A percentile compares a stretch with the other conserved stretches of the same genome.
phyloP scores from a whole-genome alignment of 2,797 vertebrate genomes.

The Prunella strophiata region DNA sequence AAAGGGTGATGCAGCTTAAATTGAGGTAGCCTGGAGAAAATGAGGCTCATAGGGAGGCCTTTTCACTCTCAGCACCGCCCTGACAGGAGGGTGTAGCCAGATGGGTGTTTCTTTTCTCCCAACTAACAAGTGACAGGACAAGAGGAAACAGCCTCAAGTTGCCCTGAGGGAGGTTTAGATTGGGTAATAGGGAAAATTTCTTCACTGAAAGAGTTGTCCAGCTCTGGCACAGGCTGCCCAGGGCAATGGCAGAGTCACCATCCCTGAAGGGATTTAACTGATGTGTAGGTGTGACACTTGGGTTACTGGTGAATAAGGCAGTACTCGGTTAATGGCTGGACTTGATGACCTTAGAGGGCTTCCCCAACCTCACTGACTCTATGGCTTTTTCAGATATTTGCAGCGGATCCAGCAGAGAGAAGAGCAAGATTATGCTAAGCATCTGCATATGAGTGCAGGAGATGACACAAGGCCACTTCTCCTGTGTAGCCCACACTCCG shows the following conservation, averaged over 20 bases:
- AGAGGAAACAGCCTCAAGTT: background rate
- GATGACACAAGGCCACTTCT: background rate
- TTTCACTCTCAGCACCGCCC: background rate
- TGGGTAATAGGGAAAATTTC: background rate
- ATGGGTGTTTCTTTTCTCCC: background rate
- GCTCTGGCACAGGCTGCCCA: background rate
- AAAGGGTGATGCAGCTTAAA: background rate
- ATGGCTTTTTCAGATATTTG: background rate
- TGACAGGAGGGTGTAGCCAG: background rate
- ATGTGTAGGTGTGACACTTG: background rate
- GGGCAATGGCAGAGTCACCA: background rate
- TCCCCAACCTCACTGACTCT: background rate
- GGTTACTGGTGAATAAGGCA: background rate
- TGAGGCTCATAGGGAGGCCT: background rate
- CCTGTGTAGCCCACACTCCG: accelerated
- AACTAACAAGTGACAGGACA: background rate
- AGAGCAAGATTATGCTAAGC: background rate
- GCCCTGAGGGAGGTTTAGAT: background rate
- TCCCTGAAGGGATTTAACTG: background rate
- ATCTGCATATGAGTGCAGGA: accelerated
- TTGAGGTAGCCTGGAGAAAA: background rate
- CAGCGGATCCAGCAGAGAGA: background rate
- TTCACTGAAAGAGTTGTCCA: background rate
- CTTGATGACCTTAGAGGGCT: background rate
- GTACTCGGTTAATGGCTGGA: background rate